Conservation (phyloP, 2,113 vertebrate genomes). For the Phalacrocorax carbo region DNA sequence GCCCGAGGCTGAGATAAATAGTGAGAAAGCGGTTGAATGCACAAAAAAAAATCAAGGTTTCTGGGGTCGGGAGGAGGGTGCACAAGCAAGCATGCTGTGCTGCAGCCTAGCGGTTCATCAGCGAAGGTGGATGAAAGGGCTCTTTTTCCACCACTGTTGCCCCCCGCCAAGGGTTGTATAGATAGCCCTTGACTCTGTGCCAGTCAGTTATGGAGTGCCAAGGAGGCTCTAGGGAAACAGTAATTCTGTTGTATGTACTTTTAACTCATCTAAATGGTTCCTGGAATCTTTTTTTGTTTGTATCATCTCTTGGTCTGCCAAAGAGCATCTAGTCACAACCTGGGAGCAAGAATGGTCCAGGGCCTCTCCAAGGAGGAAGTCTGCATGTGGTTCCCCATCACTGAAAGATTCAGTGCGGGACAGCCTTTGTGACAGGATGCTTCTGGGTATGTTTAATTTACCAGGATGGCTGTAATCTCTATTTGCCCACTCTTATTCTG, state of each 20-base stretch:
- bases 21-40: neutral
- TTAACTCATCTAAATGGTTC: neutral
- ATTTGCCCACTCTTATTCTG: neutral
- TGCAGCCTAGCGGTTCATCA: neutral
- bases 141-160: neutral
- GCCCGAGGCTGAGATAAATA: neutral
- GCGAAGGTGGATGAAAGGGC: accelerated
- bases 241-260: neutral
- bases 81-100: accelerated
- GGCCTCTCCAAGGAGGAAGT: neutral
- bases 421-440: neutral
- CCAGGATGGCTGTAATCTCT: neutral
- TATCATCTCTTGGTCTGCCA: neutral
- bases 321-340: neutral
- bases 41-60: neutral
- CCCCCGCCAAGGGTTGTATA: neutral
- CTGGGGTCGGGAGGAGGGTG: neutral
- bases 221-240: neutral
- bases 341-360: neutral
- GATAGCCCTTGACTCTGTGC: neutral
- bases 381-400: neutral
- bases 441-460: neutral
- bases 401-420: neutral
- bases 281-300: neutral
- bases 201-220: neutral